Conservation (phyloP, 2,113 vertebrate genomes). For the Herpailurus yagouaroundi region DNA sequence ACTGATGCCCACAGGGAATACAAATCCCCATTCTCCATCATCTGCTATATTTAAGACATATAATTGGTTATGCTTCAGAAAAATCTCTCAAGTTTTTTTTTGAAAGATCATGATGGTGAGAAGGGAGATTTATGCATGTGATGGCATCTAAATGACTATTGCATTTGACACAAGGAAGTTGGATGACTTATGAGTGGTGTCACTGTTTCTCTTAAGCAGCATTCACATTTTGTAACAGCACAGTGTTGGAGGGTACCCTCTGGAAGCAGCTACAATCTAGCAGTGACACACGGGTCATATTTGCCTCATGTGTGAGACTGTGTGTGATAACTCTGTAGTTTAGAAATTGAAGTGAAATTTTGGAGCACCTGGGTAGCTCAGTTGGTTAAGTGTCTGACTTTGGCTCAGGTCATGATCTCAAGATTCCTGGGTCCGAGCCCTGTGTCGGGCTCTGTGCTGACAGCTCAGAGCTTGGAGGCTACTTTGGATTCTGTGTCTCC, state of each 20-base stretch:
- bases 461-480: too few species aligned
- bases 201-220: background rate
- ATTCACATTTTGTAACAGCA: background rate
- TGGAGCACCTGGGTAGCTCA: too few species aligned
- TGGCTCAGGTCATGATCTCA: too few species aligned
- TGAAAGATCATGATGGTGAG: background rate
- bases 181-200: background rate
- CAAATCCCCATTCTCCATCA: background rate
- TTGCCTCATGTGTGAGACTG: background rate
- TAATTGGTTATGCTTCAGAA: background rate
- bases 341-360: background rate
- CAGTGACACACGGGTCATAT: background rate
- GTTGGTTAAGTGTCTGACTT: too few species aligned
- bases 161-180: background rate
- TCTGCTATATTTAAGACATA: background rate
- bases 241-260: background rate
- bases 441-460: too few species aligned
- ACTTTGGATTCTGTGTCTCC: too few species aligned
- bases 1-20: background rate
- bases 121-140: slow-evolving; percentile 4
- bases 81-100: background rate
- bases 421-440: too few species aligned
- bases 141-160: background rate
- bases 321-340: background rate
- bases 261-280: background rate